Base-by-base conservation (phyloP, 2,888 invertebrate genomes). In the Tholera decimalis region DNA sequence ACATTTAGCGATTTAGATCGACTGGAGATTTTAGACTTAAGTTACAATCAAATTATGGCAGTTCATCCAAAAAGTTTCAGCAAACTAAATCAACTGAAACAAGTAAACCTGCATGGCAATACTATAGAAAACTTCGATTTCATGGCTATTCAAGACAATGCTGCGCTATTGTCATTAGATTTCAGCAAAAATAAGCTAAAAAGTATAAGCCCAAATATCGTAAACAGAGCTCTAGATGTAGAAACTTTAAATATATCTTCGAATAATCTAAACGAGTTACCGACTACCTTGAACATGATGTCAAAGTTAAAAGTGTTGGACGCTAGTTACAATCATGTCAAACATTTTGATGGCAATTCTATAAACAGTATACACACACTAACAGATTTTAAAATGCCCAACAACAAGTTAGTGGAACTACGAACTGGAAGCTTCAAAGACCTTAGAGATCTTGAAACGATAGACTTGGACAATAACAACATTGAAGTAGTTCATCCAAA, bases 401-500 rank as follows among this genome's bases (percentile, higher is more conserved):
- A 97, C 78, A 98, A 98, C 90, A 97, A 97, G 80, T 96, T 98
- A 43, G 94, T 96, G 24, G 97, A 97, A 80, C 85, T 98, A 30
- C 96, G 96, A 54, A 96, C 97, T 73, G 97, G 97, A 18, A 97
- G 97, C 18, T 98, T 98, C 79, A 96, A 96, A 75, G 96, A 97
- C 80, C 91, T 98, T 44, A 96, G 96, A 24, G 96, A 97, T 69
- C 89, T 99, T 35, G 97, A 97, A 80, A 96, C 97, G 44, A 96
- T 99, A 41, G 97, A 98, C 90, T 94, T 99, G 77, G 97, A 98
- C 74, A 97, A 97, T 83, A 98, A 99, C 89, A 97, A 98, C 85
- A 96, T 99, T 35, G 96, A 97, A 85, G 94, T 97, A 22, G 96
- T 98, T 35, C 97, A 98, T 83, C 95, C 97, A 0, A 97, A 97